Base-by-base conservation (phyloP, 2,797 vertebrate species). In the Myotis planiceps region DNA sequence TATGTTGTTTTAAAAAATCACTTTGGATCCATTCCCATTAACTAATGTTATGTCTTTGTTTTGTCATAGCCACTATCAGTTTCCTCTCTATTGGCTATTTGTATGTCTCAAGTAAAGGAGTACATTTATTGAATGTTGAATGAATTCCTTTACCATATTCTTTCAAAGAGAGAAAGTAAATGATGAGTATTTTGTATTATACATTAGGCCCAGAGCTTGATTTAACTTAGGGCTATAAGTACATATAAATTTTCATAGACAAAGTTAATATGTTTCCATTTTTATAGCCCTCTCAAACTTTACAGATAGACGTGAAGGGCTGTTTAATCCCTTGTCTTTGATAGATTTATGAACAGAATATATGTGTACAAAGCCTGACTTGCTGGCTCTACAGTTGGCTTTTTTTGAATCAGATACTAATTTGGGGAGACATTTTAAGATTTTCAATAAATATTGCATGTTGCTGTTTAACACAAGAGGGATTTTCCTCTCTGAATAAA, bases 161-260 rank as follows among this genome's bases (percentile, higher is more conserved):
- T 90, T n/a, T 91, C 63, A 80, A 85, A 96, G 92, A 90, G n/a
- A 82, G 39, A 76, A 96, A 88, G 37, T 81, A 93, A 83, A 89
- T 75, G 81, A 71, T 82, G 75, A 96, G 53, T 88, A 86, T 84
- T 96, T 95, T 96, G 94, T 90, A 82, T 92, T 94, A 66, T 71
- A 65, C 63, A 92, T 96, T 94, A 93, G 21, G 32, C 27, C 23
- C 76, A 42, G 6, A 37, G 34, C 23, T 96, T 96, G 83, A 96
- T 97, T 96, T 97, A 95, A 97, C 55, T 81, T 86, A 82, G 15
- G 66, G 45, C 75, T 92, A 29, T 63, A 53, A 84, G 23, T 53
- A 89, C 27, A 78, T 69, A 96, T 95, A 96, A 96, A 96, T 98
- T 95, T 96, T 96, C 84, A 90, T 58, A 95, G 93, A 95, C 65